A percentile compares a stretch with the other conserved stretches of the same genome.
Conservation (phyloP, 2,113 vertebrate genomes). For the Chaetura pelagica region DNA sequence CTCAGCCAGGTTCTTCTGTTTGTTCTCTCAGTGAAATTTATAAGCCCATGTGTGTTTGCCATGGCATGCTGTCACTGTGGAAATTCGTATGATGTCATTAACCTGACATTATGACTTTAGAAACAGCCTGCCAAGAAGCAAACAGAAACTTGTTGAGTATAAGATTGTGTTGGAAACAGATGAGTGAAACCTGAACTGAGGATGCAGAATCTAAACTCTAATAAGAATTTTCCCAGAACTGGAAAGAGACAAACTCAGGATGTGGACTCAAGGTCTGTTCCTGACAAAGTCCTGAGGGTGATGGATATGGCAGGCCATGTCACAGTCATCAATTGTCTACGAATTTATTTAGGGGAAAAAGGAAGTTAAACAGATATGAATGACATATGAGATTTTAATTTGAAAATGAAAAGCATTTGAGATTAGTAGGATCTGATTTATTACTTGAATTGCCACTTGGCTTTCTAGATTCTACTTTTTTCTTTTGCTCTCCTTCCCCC, state of each 20-base stretch:
- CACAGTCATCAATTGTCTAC: neutral
- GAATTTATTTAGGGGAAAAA: neutral
- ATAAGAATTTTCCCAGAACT: conserved; percentile 1
- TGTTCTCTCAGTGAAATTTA: neutral
- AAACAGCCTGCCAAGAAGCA: neutral
- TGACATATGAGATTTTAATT: neutral
- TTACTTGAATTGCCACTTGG: neutral
- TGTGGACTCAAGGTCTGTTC: neutral
- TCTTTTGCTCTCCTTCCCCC: neutral
- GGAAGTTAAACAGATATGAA: neutral
- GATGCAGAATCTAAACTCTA: neutral
- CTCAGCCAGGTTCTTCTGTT: neutral
- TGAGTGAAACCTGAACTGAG: neutral
- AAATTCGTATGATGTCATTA: neutral
- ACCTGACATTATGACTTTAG: neutral
- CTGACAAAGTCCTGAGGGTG: neutral
- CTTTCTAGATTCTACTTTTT: neutral
- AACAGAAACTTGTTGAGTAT: neutral
- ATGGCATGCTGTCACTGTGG: neutral
- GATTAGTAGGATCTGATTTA: neutral
- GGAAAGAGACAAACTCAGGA: neutral
- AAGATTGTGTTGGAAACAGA: neutral
- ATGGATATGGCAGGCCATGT: neutral
- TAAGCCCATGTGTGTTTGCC: neutral
- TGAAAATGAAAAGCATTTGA: neutral